phyloP scores from a whole-genome alignment of 2,113 vertebrate genomes.

The Platycercus adscitus region DNA sequence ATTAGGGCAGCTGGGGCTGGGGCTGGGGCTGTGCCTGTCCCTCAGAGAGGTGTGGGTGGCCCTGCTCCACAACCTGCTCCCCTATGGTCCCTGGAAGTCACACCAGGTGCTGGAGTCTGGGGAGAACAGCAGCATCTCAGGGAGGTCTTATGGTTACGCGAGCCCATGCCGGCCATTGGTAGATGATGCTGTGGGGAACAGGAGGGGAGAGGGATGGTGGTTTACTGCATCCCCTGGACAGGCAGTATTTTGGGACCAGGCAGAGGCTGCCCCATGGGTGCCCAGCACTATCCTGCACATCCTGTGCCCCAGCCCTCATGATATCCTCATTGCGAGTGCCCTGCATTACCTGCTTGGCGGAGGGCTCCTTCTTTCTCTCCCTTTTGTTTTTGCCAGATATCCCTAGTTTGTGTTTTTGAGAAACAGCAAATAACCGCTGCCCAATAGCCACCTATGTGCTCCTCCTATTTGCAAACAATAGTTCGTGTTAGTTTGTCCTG shows the following conservation, averaged over 20 bases:
- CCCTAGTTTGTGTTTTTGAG: not conserved
- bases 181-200: not conserved
- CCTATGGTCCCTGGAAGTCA: not conserved
- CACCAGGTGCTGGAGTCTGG: accelerated
- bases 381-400: not conserved
- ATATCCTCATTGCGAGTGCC: accelerated
- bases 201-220: accelerated
- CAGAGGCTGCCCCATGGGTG: not conserved
- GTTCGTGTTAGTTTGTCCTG: not conserved
- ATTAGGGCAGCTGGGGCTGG: slow-evolving; percentile 39
- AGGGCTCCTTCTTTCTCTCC: not conserved
- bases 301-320: not conserved
- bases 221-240: not conserved
- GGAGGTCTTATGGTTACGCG: accelerated
- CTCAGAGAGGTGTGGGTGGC: not conserved
- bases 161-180: accelerated
- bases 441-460: not conserved
- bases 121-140: accelerated
- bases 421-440: not conserved
- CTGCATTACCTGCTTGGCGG: accelerated
- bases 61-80: not conserved
- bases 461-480: not conserved
- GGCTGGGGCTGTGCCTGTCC: accelerated
- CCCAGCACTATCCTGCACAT: not conserved
- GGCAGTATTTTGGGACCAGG: accelerated